Conservation (phyloP, 2,797 vertebrate genomes). For the Zalophus californianus region DNA sequence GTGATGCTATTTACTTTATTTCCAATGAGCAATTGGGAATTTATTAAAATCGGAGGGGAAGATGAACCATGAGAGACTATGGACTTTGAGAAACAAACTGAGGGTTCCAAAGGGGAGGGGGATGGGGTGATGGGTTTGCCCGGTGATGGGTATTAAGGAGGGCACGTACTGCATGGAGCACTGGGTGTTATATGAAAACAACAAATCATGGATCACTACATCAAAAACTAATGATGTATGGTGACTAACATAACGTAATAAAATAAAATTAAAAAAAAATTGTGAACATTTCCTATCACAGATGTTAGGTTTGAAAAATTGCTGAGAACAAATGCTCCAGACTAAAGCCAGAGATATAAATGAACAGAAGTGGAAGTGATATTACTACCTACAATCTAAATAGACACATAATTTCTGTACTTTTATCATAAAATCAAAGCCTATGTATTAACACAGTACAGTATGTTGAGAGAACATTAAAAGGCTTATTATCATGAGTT, state of each 20-base stretch:
- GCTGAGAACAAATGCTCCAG: not conserved
- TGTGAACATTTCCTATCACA: not conserved
- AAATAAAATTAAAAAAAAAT: not conserved
- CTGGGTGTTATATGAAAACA: no score
- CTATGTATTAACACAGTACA: not conserved
- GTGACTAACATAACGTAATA: no score
- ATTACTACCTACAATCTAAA: not conserved
- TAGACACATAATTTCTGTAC: not conserved
- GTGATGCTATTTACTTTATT: not conserved
- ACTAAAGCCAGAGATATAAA: slow-evolving; percentile 5
- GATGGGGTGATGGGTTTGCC: no score
- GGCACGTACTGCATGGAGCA: no score
- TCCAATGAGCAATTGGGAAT: not conserved
- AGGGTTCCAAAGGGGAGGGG: no score
- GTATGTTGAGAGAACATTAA: not conserved
- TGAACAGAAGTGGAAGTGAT: not conserved
- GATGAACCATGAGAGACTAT: no score
- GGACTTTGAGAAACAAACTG: no score
- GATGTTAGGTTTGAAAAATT: slow-evolving; percentile 4
- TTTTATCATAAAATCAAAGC: slow-evolving; percentile 39
- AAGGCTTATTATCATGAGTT: not conserved
- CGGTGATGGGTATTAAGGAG: no score
- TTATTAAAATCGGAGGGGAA: not conserved
- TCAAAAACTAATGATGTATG: no score
- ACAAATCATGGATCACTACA: no score